Evolutionary conservation across 2,797 vertebrate genomes (phyloP).

Genomic region (Bradypodion ventrale): DNA sequence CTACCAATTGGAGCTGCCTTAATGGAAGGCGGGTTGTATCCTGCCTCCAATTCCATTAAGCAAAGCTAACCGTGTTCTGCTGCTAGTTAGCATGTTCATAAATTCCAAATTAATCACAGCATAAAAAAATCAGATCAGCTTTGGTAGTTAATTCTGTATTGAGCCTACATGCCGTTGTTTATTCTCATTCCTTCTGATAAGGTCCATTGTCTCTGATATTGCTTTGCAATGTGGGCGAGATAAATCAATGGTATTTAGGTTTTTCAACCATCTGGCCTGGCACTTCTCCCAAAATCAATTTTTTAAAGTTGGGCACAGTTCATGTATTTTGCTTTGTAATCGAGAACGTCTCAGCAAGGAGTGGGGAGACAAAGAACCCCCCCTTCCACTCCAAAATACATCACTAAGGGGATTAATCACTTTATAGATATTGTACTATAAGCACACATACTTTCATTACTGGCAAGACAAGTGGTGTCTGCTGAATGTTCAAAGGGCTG

Average conservation of each 20-base stretch:
- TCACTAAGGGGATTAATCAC: conserved; percentile 47
- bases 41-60: conserved; percentile 37
- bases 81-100: conserved; percentile 63
- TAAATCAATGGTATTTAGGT: conserved; percentile 82
- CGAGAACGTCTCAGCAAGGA: conserved; percentile 46
- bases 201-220: conserved; percentile 80
- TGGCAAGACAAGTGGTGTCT: conserved; percentile 15
- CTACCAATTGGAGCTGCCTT: conserved; percentile 12
- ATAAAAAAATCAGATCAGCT: conserved; percentile 72
- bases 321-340: conserved; percentile 68
- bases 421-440: conserved; percentile 16
- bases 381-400: conserved; percentile 39
- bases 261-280: conserved; percentile 81
- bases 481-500: not conserved
- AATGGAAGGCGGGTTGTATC: conserved; percentile 30
- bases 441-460: conserved; percentile 23
- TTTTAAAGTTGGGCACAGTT: conserved; percentile 76
- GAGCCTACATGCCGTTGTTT: conserved; percentile 74
- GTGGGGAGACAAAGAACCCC: conserved; percentile 31
- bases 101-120: conserved; percentile 73
- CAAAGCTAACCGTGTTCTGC: conserved; percentile 59
- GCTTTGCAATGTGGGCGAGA: conserved; percentile 78
- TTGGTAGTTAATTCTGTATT: conserved; percentile 76
- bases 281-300: conserved; percentile 75
- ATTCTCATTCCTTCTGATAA: conserved; percentile 81